Conservation (phyloP, 1,140 invertebrate genomes). For the Solen grandis region DNA sequence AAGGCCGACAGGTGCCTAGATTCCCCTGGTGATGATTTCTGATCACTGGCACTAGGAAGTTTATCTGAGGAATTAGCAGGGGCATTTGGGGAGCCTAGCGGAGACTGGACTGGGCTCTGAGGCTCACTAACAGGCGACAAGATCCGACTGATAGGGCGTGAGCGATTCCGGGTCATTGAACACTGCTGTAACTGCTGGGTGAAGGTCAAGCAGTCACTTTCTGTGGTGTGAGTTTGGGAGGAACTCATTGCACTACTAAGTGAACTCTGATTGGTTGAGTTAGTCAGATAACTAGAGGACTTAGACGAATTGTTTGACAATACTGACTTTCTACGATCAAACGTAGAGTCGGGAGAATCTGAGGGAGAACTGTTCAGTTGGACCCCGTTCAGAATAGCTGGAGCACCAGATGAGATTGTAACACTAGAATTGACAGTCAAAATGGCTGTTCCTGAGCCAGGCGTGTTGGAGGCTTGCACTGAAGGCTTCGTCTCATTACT, state of each 20-base stretch:
- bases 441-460: slow-evolving; percentile 40
- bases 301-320: slow-evolving; percentile 89
- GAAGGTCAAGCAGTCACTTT: slow-evolving; percentile 83
- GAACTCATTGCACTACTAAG: slow-evolving; percentile 62
- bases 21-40: background rate
- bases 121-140: slow-evolving; percentile 89
- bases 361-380: slow-evolving; percentile 71
- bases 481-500: slow-evolving; percentile 85
- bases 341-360: slow-evolving; percentile 86
- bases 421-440: slow-evolving; percentile 52
- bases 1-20: background rate
- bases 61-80: slow-evolving; percentile 64
- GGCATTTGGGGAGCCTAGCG: slow-evolving; percentile 90
- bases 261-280: slow-evolving; percentile 83
- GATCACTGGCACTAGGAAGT: background rate
- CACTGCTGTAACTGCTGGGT: slow-evolving; percentile 89
- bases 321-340: slow-evolving; percentile 86
- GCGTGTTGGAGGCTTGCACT: slow-evolving; percentile 76
- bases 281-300: slow-evolving; percentile 87
- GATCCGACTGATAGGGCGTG: slow-evolving; percentile 80
- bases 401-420: slow-evolving; percentile 64
- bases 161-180: slow-evolving; percentile 79
- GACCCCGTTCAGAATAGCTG: slow-evolving; percentile 62
- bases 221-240: slow-evolving; percentile 51
- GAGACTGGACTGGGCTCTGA: slow-evolving; percentile 90